A percentile compares a stretch with the other conserved stretches of the same genome.
phyloP scores from a whole-genome alignment of 2,113 vertebrate genomes.

The Rhinoderma darwinii region DNA sequence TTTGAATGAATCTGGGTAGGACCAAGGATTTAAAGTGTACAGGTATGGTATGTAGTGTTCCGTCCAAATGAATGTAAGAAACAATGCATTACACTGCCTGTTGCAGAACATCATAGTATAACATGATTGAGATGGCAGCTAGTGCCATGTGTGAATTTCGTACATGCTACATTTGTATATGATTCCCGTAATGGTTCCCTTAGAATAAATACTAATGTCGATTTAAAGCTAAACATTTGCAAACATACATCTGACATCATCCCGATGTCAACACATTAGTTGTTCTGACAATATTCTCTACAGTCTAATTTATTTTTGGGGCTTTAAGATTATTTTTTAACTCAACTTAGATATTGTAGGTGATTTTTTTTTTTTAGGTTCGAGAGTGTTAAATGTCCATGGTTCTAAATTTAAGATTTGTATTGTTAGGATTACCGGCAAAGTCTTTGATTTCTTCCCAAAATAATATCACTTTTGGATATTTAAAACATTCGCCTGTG shows the following conservation, averaged over 20 bases:
- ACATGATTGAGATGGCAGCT: neutral
- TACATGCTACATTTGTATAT: too few relatives aligned
- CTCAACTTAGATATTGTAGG: neutral
- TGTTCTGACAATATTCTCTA: neutral
- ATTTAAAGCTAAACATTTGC: neutral
- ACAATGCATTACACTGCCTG: too few relatives aligned
- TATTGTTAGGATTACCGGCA: neutral
- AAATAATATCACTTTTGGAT: slow-evolving; percentile 9
- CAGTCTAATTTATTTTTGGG: neutral
- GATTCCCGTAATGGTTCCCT: too few relatives aligned
- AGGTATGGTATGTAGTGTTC: too few relatives aligned
- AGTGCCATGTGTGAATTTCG: neutral
- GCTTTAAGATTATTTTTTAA: neutral
- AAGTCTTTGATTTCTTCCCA: neutral
- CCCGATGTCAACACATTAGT: neutral
- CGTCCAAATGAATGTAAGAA: too few relatives aligned
- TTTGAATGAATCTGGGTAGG: neutral
- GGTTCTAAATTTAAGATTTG: neutral
- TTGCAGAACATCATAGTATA: too few relatives aligned
- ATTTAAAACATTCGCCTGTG: neutral
- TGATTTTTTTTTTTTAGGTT: neutral
- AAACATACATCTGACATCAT: neutral
- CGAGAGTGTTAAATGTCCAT: neutral
- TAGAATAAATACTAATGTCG: too few relatives aligned
- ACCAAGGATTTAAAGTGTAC: neutral